Base-by-base conservation (phyloP, 2,888 invertebrate species). In the Nemoura dubitans region DNA sequence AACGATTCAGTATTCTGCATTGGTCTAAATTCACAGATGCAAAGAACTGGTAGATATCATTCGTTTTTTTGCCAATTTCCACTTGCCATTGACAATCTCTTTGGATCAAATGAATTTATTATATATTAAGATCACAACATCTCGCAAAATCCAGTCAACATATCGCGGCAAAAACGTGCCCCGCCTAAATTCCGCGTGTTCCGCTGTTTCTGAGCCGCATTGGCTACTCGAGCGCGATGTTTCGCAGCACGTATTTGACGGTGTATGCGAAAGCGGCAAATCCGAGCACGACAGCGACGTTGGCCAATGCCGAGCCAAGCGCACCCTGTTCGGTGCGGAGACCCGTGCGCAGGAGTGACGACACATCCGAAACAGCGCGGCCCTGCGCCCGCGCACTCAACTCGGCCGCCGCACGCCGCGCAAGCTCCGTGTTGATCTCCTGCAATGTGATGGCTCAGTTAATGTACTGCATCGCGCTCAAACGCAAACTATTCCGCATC, bases 211-310 rank as follows among this genome's bases (percentile, higher is more conserved):
- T 10, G 36, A 36, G 21, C 59, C 59, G 59, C 59, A 14, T 1
- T 2, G 59, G 59, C 28, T 92, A 93, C 90, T 93, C 93, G 91
- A 94, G 94, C 90, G 95, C 95, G 91, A 95, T 94, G 90, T 95
- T 96, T 91, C 95, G 95, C 91, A 97, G 93, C 89, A 98, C 97
- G 93, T 97, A 97, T 93, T 97, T 98, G 88, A 98, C 98, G 91
- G 96, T 96, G 91, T 96, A 97, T 83, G 97, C 98, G 91, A 98
- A 98, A 89, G 96, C 96, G 89, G 97, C 97, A 92, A 98, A 97
- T 88, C 98, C 97, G 89, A 98, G 93, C 88, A 98, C 93, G 89
- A 98, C 97, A 91, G 96, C 95, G 89, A 98, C 93, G 92, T 98
- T 98, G 89, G 97, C 96, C 90, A 98, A 92, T 89, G 97, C 95